These are phyloP conservation scores for Microcebus lehilahytsara DNA, from an alignment of 2,113 vertebrate genomes.

Conservation along the genomic window DNA sequence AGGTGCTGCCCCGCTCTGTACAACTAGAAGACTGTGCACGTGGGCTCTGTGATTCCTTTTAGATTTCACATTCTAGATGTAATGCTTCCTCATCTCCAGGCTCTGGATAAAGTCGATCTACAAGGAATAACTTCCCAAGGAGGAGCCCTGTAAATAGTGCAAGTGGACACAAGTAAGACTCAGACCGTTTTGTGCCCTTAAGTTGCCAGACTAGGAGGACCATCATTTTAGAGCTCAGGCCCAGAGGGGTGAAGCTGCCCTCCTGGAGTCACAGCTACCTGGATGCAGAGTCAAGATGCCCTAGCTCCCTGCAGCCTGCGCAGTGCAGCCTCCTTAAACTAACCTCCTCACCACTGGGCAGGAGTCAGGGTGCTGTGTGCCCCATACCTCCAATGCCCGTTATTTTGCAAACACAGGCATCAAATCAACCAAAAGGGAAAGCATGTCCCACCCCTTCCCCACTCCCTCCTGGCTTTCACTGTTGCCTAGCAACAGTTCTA, in stretches of 20 bases:
- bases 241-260: background rate
- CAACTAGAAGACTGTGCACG: background rate
- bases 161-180: background rate
- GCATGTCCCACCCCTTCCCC: background rate
- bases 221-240: background rate
- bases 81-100: background rate
- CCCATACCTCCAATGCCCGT: background rate
- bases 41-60: background rate
- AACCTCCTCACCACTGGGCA: background rate
- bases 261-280: background rate
- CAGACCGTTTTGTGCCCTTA: background rate
- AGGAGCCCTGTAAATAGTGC: background rate
- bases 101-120: background rate
- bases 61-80: background rate
- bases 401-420: background rate
- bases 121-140: background rate
- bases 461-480: background rate
- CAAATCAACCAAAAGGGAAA: constrained; percentile 18
- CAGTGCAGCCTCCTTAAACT: fast-evolving
- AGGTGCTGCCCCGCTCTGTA: background rate
- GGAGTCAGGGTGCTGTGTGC: background rate
- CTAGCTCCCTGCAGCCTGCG: background rate
- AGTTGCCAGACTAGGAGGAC: background rate
- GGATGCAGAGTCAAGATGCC: background rate
- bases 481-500: constrained; percentile 69